Evolutionary conservation across 2,797 vertebrate genomes (phyloP), one percentile per base, ranked within the genome.

Genomic region (Falco concolor): DNA sequence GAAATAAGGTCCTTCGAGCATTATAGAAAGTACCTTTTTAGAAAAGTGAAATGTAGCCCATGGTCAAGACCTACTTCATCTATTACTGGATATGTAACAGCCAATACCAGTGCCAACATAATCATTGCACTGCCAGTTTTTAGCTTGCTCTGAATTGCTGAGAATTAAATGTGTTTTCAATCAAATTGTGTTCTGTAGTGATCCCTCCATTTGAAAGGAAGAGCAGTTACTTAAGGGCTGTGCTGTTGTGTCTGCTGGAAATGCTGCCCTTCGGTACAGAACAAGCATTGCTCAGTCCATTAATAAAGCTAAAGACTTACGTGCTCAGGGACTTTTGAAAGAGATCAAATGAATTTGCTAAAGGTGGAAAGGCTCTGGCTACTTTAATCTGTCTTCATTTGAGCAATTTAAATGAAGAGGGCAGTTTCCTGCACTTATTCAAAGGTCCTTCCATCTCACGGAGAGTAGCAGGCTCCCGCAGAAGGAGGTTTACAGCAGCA

Each of bases 271-370:
- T 83, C 1, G 1, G 38, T 74, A 28, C 28, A 42, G 68, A 84
- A 23, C 68, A 20, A 45, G 82, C 45, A 40, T 36, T 1, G 0
- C 61, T 53, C 49, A 9, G 3, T 60, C 79, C 82, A 50, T 95
- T 95, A 89, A 86, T 68, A 91, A 82, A 89, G 85, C 73, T 84
- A 64, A 95, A 95, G 85, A 65, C 45, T 84, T 34, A 4, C 14
- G 72, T 56, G 89, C 68, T 57, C 49, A 24, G 89, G 84, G 87
- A 83, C 79, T 83, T 22, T 9, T n/a, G 60, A 34, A 61, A 74
- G 89, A 74, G 91, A 95, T 77, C 89, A 85, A 36, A 94, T 94
- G 69, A 89, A 94, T 94, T 87, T 95, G 49, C 64, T 83, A 42
- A 95, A 92, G 89, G 79, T 96, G 76, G 68, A 95, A 92, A 42